Conservation (phyloP, 2,888 invertebrate species). For the Tineola bisselliella region DNA sequence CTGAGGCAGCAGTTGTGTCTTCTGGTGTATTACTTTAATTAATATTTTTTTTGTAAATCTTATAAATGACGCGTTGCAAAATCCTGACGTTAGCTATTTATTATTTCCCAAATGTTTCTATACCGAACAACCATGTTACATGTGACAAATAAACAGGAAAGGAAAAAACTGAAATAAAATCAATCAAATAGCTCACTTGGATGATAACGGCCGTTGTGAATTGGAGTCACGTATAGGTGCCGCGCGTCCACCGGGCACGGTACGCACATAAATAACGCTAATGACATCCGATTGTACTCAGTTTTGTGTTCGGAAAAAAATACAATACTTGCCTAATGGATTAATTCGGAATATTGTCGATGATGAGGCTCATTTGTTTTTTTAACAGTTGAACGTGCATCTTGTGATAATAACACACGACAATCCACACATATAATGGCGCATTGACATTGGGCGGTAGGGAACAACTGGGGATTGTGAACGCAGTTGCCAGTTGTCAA, state of each 20-base stretch:
- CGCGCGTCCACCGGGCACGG: slow-evolving; percentile 33
- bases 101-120: too few relatives aligned
- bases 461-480: too few relatives aligned
- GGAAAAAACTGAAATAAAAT: slow-evolving; percentile 9
- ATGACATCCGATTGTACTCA: slow-evolving; percentile 56
- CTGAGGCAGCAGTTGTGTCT: too few relatives aligned
- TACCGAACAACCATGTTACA: neutral
- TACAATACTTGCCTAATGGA: slow-evolving; percentile 8
- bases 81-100: too few relatives aligned
- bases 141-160: slow-evolving; percentile 1
- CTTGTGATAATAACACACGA: neutral
- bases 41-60: too few relatives aligned
- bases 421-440: too few relatives aligned
- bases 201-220: slow-evolving; percentile 15
- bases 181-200: slow-evolving; percentile 6
- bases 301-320: slow-evolving; percentile 34
- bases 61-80: too few relatives aligned
- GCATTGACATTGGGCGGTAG: too few relatives aligned
- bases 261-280: slow-evolving; percentile 56
- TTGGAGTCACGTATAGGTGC: slow-evolving; percentile 20
- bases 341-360: slow-evolving; percentile 4
- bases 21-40: too few relatives aligned
- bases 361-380: slow-evolving; percentile 3
- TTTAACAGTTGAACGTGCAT: neutral
- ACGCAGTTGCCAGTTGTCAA: too few relatives aligned